Evolutionary conservation across 2,888 invertebrate species (phyloP).

Genomic region (Apodemia zela): DNA sequence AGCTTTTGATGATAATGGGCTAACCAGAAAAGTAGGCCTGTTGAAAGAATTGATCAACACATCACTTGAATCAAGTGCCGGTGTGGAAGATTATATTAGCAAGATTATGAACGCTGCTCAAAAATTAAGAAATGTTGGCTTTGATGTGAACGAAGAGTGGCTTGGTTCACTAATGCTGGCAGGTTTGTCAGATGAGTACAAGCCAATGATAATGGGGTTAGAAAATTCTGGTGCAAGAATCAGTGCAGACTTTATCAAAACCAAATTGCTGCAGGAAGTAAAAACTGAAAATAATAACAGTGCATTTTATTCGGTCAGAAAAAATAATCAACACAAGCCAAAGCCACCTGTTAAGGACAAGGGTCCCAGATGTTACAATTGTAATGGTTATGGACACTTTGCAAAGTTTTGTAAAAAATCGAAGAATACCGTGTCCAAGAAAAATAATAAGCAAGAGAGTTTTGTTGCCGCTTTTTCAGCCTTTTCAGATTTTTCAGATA

Average conservation of each 20-base stretch:
- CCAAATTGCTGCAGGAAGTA: slow-evolving; percentile 29
- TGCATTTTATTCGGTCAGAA: background rate
- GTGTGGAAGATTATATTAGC: slow-evolving; percentile 30
- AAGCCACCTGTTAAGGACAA: background rate
- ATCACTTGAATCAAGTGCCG: slow-evolving; percentile 23
- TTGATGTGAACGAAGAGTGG: slow-evolving; percentile 19
- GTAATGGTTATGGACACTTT: slow-evolving; percentile 22
- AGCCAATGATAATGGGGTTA: slow-evolving; percentile 22
- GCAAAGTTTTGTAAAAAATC: slow-evolving; percentile 11
- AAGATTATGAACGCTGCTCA: slow-evolving; percentile 25
- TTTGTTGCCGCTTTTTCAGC: slow-evolving; percentile 18
- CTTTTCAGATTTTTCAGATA: background rate
- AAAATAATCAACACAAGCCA: too few species aligned
- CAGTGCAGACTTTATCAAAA: slow-evolving; percentile 28
- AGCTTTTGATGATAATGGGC: too few species aligned
- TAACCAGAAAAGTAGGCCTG: too few species aligned
- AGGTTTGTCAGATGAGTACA: slow-evolving; percentile 3
- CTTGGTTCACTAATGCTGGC: slow-evolving; percentile 17
- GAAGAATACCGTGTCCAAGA: slow-evolving; percentile 7
- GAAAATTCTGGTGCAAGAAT: slow-evolving; percentile 31
- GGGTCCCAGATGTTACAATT: slow-evolving; percentile 20
- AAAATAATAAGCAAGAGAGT: slow-evolving; percentile 2
- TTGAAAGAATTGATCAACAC: slow-evolving; percentile 12
- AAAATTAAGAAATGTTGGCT: slow-evolving; percentile 17
- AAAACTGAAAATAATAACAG: background rate